Evolutionary conservation across 2,888 invertebrate species (phyloP).

Genomic region (Heterodera filipjevi): DNA sequence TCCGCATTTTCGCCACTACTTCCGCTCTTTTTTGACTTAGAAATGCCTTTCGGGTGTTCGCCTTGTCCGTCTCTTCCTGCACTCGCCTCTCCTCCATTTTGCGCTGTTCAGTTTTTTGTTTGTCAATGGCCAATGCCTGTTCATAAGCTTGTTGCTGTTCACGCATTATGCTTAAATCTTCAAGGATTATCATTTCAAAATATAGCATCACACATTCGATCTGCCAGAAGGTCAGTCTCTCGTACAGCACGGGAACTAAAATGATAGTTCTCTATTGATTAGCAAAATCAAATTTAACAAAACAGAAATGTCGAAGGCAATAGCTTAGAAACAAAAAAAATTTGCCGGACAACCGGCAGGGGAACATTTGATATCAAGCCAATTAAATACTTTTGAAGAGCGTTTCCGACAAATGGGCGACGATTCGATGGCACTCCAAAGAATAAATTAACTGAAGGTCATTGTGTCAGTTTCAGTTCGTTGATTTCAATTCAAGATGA

Average conservation of each 20-base stretch:
- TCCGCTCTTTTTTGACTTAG: background rate
- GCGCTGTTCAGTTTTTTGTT: conserved; percentile 9
- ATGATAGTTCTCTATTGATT: too few relatives aligned
- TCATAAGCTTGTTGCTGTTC: conserved; percentile 25
- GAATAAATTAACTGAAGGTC: conserved; percentile 17
- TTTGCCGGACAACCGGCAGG: too few relatives aligned
- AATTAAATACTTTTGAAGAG: background rate
- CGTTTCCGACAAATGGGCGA: background rate
- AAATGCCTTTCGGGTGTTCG: background rate
- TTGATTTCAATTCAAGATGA: background rate
- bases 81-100: conserved; percentile 10
- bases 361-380: too few relatives aligned
- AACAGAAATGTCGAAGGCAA: too few relatives aligned
- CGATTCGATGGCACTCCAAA: conserved; percentile 4
- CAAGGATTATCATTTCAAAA: background rate
- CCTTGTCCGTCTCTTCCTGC: background rate
- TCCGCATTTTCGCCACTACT: background rate
- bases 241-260: too few relatives aligned
- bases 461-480: too few relatives aligned
- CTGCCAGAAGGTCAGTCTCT: background rate
- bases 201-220: background rate
- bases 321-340: too few relatives aligned
- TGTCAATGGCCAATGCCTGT: conserved; percentile 24
- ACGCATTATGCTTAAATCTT: conserved; percentile 22
- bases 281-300: too few relatives aligned